Percentiles rank a stretch among this genome's conserved stretches.
Evolutionary conservation across 2,113 vertebrate species (phyloP).

Genomic region (Fulica atra): DNA sequence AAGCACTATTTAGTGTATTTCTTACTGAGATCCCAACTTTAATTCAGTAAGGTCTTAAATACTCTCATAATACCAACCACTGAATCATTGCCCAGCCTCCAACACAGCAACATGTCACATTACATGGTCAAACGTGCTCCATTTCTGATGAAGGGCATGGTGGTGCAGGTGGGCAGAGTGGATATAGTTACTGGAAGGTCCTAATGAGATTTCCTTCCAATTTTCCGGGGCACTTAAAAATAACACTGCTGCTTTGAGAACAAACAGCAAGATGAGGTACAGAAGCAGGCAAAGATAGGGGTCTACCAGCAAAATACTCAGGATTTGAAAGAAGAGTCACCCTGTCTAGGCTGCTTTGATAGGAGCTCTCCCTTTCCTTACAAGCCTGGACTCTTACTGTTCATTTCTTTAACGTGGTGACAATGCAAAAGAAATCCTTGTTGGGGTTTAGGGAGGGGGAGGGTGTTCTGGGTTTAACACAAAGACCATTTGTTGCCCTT

Average conservation of each 20-base stretch:
- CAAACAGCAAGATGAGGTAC: not conserved
- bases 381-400: not conserved
- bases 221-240: not conserved
- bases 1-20: not conserved
- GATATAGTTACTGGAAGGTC: not conserved
- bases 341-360: not conserved
- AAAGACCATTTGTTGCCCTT: not conserved
- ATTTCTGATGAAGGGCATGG: not conserved
- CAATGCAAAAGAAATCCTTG: not conserved
- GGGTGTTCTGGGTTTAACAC: not conserved
- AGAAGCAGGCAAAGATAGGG: not conserved
- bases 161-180: not conserved
- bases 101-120: accelerated
- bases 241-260: not conserved
- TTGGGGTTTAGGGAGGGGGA: not conserved
- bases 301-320: not conserved
- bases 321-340: not conserved
- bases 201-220: not conserved
- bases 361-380: not conserved
- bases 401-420: not conserved
- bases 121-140: not conserved
- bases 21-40: not conserved
- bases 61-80: not conserved
- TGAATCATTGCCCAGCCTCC: not conserved
- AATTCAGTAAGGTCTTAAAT: not conserved